Percentiles rank a stretch among this genome's conserved stretches.
Evolutionary conservation across 2,888 invertebrate species (phyloP).

Genomic region (Melanostoma scalare): DNA sequence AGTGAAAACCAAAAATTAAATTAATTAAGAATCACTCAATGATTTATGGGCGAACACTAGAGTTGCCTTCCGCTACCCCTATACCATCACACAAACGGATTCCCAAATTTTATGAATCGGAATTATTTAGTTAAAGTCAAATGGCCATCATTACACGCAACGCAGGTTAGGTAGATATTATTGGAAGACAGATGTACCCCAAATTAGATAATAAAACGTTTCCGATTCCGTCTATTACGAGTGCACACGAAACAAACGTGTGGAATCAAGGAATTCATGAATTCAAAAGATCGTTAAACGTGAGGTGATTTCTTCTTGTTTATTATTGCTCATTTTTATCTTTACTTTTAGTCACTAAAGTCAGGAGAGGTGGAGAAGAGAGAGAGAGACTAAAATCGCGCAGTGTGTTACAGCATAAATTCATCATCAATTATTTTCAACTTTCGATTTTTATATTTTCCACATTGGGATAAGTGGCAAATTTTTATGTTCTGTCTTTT

Average conservation of each 20-base stretch:
- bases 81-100: slow-evolving; percentile 36
- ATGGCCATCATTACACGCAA: slow-evolving; percentile 23
- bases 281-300: slow-evolving; percentile 34
- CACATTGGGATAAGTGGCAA: slow-evolving; percentile 32
- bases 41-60: slow-evolving; percentile 31
- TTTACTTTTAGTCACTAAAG: neutral
- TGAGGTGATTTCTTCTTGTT: slow-evolving; percentile 21
- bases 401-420: slow-evolving; percentile 61
- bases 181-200: neutral
- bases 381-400: slow-evolving; percentile 25
- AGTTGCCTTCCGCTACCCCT: too few relatives aligned
- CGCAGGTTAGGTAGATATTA: slow-evolving; percentile 3
- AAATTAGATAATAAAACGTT: slow-evolving; percentile 67
- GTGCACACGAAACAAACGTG: neutral
- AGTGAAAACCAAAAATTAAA: slow-evolving; percentile 53
- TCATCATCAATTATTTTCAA: slow-evolving; percentile 62
- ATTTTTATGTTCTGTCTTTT: slow-evolving; percentile 10
- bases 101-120: slow-evolving; percentile 33
- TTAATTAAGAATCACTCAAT: slow-evolving; percentile 64
- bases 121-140: slow-evolving; percentile 22
- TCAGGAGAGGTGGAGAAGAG: neutral
- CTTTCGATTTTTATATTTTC: slow-evolving; percentile 67
- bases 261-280: slow-evolving; percentile 32
- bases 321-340: neutral
- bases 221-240: slow-evolving; percentile 47